Conservation (phyloP, 2,113 vertebrate genomes). For the Oenanthe melanoleuca region DNA sequence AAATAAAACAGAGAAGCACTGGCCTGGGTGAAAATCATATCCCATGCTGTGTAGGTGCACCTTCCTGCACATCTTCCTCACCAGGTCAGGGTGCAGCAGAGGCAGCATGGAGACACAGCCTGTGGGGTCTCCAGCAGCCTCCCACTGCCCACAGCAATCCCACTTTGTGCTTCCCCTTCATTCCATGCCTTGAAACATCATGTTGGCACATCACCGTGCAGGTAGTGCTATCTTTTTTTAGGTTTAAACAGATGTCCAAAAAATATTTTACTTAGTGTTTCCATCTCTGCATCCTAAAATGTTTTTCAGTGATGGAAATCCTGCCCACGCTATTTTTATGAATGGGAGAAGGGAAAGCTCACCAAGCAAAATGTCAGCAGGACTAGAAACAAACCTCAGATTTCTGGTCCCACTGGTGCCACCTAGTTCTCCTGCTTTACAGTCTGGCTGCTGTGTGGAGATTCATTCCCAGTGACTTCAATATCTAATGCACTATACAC, state of each 20-base stretch:
- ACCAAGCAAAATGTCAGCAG: rapidly evolving
- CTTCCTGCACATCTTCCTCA: background rate
- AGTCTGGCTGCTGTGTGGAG: background rate
- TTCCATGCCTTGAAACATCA: background rate
- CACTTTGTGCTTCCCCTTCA: background rate
- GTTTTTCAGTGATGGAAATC: background rate
- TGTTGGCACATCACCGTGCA: background rate
- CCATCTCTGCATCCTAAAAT: background rate
- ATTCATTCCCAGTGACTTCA: background rate
- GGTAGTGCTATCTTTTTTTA: background rate
- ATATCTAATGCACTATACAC: background rate
- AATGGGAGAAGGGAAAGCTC: background rate
- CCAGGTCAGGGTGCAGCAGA: background rate
- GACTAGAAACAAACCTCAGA: background rate
- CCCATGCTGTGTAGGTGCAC: rapidly evolving
- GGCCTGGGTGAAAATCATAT: background rate
- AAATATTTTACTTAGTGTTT: background rate
- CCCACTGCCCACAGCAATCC: rapidly evolving
- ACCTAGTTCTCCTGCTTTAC: background rate
- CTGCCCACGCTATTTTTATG: background rate
- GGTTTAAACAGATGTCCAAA: background rate
- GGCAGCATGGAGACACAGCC: background rate
- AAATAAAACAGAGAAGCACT: background rate
- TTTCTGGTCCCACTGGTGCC: background rate
- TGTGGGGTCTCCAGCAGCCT: background rate